Base-by-base conservation (phyloP, 1,140 invertebrate species). In the Drosophila arizonae region DNA sequence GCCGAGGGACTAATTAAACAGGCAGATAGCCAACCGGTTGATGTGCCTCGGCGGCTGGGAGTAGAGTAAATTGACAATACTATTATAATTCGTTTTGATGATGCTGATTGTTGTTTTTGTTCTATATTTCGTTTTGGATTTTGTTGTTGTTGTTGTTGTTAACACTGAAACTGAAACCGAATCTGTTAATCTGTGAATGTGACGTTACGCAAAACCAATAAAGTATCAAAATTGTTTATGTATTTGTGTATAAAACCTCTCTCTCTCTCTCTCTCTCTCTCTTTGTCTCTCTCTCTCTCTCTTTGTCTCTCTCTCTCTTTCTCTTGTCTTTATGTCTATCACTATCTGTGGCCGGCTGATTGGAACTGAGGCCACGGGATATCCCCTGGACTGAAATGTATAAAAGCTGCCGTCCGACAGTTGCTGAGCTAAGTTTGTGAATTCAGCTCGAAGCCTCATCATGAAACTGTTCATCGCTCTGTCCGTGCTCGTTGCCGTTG, bases 391-490 rank as follows among this genome's bases (percentile, higher is more conserved):
- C 28, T 24, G 41, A 71, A 6, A 52, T 65, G 67, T 75, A 77
- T 77, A 77, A 77, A 77, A 75, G 66, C 45, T 52, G 48, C 24
- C 51, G 28, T 11, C 15, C n/a, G 33, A 13, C 57, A 6, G 3
- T n/a, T 9, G 46, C 8, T 36, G 17, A 13, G 36, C 46, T 72
- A 79, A 79, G 74, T 79, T 56, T 72, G 50, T 56, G 28, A 72
- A 69, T 24, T 8, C 30, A 66, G 24, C 51, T 79, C 46, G 26
- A 68, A 66, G 54, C 43, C 15, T 36, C n/a, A 62, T 48, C 8
- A 85, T 85, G 81, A 85, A 81, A 72, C 17, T 80, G 24, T 76
- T 85, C 46, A 45, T 81, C 28, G 69, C 62, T 41, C 66, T 81
- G 8, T 64, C 75, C 15, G 39, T 76, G 5, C 65, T 81, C 39